phyloP scores from a whole-genome alignment of 2,888 invertebrate species.

The Girardia tigrina region DNA sequence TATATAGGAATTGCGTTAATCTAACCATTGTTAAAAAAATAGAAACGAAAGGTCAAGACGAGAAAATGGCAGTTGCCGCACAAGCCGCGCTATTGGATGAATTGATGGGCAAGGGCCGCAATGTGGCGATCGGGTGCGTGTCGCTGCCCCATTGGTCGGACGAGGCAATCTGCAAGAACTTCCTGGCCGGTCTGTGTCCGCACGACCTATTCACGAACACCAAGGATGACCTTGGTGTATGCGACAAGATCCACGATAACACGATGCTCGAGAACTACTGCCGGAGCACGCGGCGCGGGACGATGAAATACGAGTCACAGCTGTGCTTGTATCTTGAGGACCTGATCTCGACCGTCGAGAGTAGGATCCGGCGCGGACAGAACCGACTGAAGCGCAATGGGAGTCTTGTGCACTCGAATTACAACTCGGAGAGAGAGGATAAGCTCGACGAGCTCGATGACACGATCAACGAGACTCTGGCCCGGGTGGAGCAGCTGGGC shows the following conservation, averaged over 20 bases:
- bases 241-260: slow-evolving; percentile 85
- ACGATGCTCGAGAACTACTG: slow-evolving; percentile 65
- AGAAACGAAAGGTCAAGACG: background rate
- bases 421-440: slow-evolving; percentile 54
- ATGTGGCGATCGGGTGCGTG: slow-evolving; percentile 69
- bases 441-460: slow-evolving; percentile 73
- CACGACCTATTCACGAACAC: slow-evolving; percentile 96
- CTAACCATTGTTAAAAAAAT: too few relatives aligned
- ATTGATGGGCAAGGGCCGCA: slow-evolving; percentile 88
- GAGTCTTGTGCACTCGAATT: slow-evolving; percentile 25
- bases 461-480: slow-evolving; percentile 70
- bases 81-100: slow-evolving; percentile 86
- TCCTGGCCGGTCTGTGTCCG: slow-evolving; percentile 89
- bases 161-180: slow-evolving; percentile 80
- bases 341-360: slow-evolving; percentile 84
- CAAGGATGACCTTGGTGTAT: slow-evolving; percentile 77
- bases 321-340: slow-evolving; percentile 78
- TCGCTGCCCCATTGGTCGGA: slow-evolving; percentile 31
- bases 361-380: slow-evolving; percentile 76
- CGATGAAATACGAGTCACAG: slow-evolving; percentile 81
- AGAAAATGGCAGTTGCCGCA: slow-evolving; percentile 69
- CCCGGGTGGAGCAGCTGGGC: slow-evolving; percentile 78
- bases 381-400: slow-evolving; percentile 65
- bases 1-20: too few relatives aligned
- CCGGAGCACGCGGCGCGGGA: slow-evolving; percentile 57